Percentiles rank a stretch among this genome's conserved stretches.
These are phyloP conservation scores for Cyclina sinensis DNA, from an alignment of 1,140 invertebrate genomes.

Conservation along the genomic window DNA sequence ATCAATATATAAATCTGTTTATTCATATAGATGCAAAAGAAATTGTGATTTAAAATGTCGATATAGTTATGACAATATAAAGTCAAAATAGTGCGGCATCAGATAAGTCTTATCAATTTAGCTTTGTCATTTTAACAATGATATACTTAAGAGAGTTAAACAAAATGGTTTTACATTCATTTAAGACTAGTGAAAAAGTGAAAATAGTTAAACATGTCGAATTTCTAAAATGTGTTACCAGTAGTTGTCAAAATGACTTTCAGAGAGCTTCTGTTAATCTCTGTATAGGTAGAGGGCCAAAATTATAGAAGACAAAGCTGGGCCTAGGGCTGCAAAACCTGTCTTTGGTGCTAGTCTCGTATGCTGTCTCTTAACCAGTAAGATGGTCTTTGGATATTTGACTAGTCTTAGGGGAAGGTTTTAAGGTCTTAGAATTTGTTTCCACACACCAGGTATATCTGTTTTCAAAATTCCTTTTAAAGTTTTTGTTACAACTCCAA, in stretches of 20 bases:
- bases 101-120: neutral
- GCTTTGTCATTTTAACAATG: too few species aligned
- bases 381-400: too few species aligned
- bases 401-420: neutral
- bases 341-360: too few species aligned
- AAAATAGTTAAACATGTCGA: too few species aligned
- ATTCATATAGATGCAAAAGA: constrained; percentile 33
- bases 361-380: too few species aligned
- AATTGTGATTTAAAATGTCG: constrained; percentile 2
- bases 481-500: too few species aligned
- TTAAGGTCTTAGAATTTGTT: neutral
- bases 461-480: neutral
- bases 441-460: neutral
- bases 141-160: too few species aligned
- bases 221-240: neutral
- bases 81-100: neutral
- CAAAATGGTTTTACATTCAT: too few species aligned
- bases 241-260: neutral
- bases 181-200: too few species aligned
- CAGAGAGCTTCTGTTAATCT: neutral
- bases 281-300: too few species aligned
- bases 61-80: neutral
- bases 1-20: constrained; percentile 33
- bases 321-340: too few species aligned
- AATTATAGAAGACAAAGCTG: too few species aligned